Conservation (phyloP, 2,888 invertebrate species). For the Cosmopolites sordidus region DNA sequence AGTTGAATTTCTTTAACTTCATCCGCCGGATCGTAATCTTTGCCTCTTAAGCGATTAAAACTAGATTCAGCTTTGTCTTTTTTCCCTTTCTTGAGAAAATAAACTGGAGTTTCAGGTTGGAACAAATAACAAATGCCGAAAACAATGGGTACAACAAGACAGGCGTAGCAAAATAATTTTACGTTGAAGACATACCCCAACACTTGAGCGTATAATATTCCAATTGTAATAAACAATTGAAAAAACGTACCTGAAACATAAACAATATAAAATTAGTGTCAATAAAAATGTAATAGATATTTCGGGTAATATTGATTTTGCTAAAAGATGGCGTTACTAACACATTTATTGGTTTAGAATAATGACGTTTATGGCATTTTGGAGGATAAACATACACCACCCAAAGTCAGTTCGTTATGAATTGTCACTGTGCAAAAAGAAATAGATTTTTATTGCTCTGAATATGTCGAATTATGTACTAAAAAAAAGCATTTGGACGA, state of each 20-base stretch:
- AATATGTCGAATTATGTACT: too few relatives aligned
- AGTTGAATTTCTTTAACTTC: conserved; percentile 51
- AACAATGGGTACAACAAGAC: conserved; percentile 62
- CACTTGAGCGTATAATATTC: conserved; percentile 73
- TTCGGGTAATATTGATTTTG: too few relatives aligned
- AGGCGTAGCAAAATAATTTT: conserved; percentile 59
- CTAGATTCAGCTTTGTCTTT: conserved; percentile 65
- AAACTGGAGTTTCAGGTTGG: conserved; percentile 84
- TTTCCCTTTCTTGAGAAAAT: conserved; percentile 60
- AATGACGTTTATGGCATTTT: too few relatives aligned
- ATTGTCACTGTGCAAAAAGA: too few relatives aligned
- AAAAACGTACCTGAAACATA: conserved; percentile 70
- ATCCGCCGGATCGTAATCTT: conserved; percentile 59
- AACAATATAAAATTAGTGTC: too few relatives aligned
- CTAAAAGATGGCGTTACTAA: too few relatives aligned
- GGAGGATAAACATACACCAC: too few relatives aligned
- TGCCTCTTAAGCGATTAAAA: conserved; percentile 68
- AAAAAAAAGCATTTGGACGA: too few relatives aligned
- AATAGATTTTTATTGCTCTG: too few relatives aligned
- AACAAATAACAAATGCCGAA: conserved; percentile 69
- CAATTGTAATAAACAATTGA: conserved; percentile 80
- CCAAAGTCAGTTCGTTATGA: too few relatives aligned
- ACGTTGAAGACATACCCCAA: conserved; percentile 59
- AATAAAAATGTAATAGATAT: too few relatives aligned
- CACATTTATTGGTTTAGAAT: too few relatives aligned